Percentiles rank a stretch among this genome's conserved stretches.
Evolutionary conservation across 2,113 vertebrate genomes (phyloP).

Genomic region (Passerina amoena): DNA sequence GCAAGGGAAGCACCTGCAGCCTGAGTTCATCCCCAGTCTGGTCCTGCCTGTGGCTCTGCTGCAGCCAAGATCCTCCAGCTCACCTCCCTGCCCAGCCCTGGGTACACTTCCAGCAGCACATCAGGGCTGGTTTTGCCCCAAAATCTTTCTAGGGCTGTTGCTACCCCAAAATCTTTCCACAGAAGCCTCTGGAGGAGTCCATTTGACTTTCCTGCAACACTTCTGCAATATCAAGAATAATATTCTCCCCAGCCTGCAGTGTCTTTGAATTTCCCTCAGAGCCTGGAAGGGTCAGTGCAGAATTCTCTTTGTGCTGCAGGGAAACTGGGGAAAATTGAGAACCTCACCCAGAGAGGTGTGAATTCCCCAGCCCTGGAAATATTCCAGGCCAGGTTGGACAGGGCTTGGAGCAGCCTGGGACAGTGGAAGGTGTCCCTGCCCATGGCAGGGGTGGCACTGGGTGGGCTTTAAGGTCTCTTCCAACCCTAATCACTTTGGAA

Average conservation of each 20-base stretch:
- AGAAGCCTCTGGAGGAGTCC: neutral
- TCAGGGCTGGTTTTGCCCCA: neutral
- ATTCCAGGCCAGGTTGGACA: fast-evolving
- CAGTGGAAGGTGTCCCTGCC: neutral
- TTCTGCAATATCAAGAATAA: neutral
- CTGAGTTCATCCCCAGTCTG: neutral
- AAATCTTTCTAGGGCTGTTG: neutral
- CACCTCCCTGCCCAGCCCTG: neutral
- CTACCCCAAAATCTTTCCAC: neutral
- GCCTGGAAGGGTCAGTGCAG: neutral
- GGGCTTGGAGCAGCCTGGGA: neutral
- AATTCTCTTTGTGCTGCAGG: neutral
- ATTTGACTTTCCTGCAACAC: neutral
- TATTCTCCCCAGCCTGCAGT: neutral
- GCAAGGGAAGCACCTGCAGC: neutral
- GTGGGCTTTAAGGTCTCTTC: neutral
- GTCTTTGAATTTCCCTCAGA: neutral
- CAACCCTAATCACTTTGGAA: neutral
- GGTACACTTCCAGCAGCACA: neutral
- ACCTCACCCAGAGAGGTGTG: neutral
- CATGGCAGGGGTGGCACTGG: too few species aligned
- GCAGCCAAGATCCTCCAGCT: neutral
- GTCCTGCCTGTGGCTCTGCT: neutral
- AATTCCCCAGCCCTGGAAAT: neutral
- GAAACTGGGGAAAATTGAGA: neutral